Conservation (phyloP, 2,888 invertebrate species). For the Emmelina monodactyla region DNA sequence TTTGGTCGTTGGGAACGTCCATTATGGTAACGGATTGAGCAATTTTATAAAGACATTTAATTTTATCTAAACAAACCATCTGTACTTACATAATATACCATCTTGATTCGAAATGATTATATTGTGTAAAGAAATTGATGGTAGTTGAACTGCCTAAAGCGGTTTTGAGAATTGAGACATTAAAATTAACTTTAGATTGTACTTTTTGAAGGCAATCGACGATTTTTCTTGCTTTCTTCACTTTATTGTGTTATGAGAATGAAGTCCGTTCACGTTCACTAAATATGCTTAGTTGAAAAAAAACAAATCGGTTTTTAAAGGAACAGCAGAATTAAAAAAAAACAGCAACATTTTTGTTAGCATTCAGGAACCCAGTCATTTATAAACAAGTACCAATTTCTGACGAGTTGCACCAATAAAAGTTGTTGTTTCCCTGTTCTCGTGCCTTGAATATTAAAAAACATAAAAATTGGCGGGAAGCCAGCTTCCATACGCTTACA, state of each 20-base stretch:
- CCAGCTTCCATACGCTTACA: constrained; percentile 27
- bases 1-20: neutral
- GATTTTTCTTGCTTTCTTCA: too few relatives aligned
- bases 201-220: too few relatives aligned
- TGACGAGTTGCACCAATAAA: constrained; percentile 9
- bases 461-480: constrained; percentile 37
- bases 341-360: neutral
- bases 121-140: too few relatives aligned
- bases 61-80: neutral
- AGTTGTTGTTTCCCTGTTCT: constrained; percentile 12
- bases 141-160: too few relatives aligned
- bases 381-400: constrained; percentile 1
- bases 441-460: constrained; percentile 28
- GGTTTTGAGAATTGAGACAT: too few relatives aligned
- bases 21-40: neutral
- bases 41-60: neutral
- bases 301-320: too few relatives aligned
- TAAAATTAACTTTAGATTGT: too few relatives aligned
- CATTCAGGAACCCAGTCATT: neutral
- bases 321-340: neutral
- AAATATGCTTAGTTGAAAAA: too few relatives aligned
- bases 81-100: too few relatives aligned
- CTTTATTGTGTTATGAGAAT: too few relatives aligned
- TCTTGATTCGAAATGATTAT: too few relatives aligned
- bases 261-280: too few relatives aligned